These are phyloP conservation scores for Charaxes varanes DNA, from an alignment of 1,140 invertebrate species.

Conservation along the genomic window DNA sequence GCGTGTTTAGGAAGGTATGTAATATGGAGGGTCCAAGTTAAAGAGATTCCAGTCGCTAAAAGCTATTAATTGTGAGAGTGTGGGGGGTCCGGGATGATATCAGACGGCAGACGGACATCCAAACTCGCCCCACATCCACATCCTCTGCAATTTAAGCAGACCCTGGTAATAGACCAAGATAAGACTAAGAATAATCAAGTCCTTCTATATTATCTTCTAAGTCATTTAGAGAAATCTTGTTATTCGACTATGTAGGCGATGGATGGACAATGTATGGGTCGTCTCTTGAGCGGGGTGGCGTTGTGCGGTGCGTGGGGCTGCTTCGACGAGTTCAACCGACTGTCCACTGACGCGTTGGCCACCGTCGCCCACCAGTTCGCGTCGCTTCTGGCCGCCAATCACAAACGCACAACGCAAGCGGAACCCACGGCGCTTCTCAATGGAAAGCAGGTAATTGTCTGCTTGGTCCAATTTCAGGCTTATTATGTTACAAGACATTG, in stretches of 20 bases:
- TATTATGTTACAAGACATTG: no score
- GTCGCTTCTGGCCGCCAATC: constrained; percentile 79
- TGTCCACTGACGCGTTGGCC: constrained; percentile 94
- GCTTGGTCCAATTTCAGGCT: neutral
- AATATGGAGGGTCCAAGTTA: no score
- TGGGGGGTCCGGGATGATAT: no score
- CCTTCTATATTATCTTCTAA: no score
- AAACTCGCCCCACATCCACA: no score
- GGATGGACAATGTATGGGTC: constrained; percentile 93
- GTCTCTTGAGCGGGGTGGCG: constrained; percentile 93
- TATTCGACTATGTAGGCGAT: constrained; percentile 81
- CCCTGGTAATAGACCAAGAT: no score
- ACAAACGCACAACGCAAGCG: neutral
- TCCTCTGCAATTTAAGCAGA: no score
- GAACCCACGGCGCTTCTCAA: constrained; percentile 77
- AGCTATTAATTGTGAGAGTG: no score
- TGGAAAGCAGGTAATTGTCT: constrained; percentile 75
- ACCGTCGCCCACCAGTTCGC: constrained; percentile 89
- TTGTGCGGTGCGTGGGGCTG: constrained; percentile 98
- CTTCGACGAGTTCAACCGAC: constrained; percentile 98
- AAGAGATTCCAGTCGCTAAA: no score
- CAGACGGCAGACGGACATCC: no score
- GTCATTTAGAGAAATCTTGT: constrained; percentile 1
- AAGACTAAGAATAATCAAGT: neutral
- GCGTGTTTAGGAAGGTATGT: no score